Conservation (phyloP, 2,797 vertebrate genomes). For the Myripristis murdjan region DNA sequence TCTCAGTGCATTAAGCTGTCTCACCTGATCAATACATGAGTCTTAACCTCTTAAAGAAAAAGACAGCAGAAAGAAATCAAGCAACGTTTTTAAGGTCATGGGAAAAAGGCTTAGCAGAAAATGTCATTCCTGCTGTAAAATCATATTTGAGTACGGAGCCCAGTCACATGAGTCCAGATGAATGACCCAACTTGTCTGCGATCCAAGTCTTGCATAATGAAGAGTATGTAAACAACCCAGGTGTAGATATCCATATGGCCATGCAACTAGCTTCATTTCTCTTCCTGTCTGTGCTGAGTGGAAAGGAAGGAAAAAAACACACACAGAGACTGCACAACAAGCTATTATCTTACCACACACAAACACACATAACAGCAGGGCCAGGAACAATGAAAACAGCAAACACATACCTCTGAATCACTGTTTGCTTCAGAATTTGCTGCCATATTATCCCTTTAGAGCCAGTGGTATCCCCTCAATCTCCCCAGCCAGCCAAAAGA, state of each 20-base stretch:
- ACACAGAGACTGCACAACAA: slow-evolving; percentile 19
- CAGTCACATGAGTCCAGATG: slow-evolving; percentile 40
- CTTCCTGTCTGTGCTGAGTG: background rate
- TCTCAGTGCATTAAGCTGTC: slow-evolving; percentile 43
- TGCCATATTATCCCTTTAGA: slow-evolving; percentile 61
- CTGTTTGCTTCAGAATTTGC: slow-evolving; percentile 60
- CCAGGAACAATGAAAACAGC: slow-evolving; percentile 33
- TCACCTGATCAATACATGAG: slow-evolving; percentile 49
- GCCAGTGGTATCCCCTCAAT: slow-evolving; percentile 28
- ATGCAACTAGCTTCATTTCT: slow-evolving; percentile 19
- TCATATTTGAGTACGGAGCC: slow-evolving; percentile 17
- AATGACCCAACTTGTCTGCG: slow-evolving; percentile 4
- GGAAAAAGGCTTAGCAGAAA: slow-evolving; percentile 30
- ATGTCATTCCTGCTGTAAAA: slow-evolving; percentile 22
- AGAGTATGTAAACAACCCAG: slow-evolving; percentile 8
- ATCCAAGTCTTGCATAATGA: background rate
- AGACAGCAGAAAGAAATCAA: background rate
- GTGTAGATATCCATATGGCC: slow-evolving; percentile 27
- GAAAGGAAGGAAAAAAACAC: slow-evolving; percentile 7
- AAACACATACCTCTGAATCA: slow-evolving; percentile 72
- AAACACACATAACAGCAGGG: slow-evolving; percentile 30
- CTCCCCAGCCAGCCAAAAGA: slow-evolving; percentile 30
- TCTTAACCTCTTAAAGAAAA: slow-evolving; percentile 13
- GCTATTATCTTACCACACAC: background rate
- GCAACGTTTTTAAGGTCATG: background rate